phyloP scores from a whole-genome alignment of 2,113 vertebrate species.

The Rhadina sibilatrix region DNA sequence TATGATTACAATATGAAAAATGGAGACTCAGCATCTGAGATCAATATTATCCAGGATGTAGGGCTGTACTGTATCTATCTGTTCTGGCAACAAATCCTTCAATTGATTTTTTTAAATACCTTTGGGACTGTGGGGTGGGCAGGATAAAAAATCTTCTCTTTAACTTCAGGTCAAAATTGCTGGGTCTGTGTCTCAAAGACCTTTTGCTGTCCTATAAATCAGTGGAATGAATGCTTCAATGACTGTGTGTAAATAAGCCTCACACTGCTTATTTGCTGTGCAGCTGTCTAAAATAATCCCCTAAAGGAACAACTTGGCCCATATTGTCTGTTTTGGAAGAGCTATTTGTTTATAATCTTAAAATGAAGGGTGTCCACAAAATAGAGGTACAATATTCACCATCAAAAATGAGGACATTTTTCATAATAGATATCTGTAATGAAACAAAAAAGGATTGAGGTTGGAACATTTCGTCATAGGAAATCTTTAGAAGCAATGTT shows the following conservation, averaged over 20 bases:
- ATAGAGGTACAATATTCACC: not conserved
- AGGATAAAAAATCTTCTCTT: not conserved
- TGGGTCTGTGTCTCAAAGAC: conserved; percentile 17
- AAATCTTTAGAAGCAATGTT: not conserved
- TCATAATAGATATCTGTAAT: not conserved
- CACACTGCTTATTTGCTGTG: conserved; percentile 33
- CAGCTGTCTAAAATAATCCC: conserved; percentile 42
- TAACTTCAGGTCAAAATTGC: conserved; percentile 6
- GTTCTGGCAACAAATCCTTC: not conserved
- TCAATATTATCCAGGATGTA: not conserved
- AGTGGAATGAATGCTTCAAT: conserved; percentile 33
- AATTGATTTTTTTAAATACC: conserved; percentile 18
- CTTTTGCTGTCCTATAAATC: conserved; percentile 40
- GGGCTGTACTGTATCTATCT: not conserved
- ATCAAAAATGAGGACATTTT: not conserved
- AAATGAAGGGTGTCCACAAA: not conserved
- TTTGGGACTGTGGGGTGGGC: not conserved
- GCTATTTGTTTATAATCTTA: not conserved
- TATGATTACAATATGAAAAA: not conserved
- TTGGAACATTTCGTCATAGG: not conserved
- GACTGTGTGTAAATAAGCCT: conserved; percentile 47
- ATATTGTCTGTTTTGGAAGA: not conserved
- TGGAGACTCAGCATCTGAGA: not conserved
- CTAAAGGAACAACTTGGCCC: conserved; percentile 30
- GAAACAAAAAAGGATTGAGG: not conserved